phyloP scores from a whole-genome alignment of 2,797 vertebrate species.

The Tachyglossus aculeatus region DNA sequence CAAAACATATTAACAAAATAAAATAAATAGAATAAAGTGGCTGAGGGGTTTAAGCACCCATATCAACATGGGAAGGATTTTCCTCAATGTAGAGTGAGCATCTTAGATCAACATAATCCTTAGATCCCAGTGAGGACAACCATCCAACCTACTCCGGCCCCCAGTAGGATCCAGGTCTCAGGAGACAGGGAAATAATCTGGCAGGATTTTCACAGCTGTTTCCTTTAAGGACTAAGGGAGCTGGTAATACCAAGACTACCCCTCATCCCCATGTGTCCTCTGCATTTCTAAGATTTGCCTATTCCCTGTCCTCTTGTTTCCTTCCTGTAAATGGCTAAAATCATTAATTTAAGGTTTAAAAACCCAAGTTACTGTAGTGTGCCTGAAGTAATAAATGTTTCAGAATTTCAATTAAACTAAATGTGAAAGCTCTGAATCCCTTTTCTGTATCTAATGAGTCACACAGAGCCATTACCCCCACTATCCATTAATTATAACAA shows the following conservation, averaged over 20 bases:
- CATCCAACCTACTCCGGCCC: too few relatives aligned
- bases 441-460: conserved; percentile 67
- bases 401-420: conserved; percentile 75
- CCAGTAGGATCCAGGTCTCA: too few relatives aligned
- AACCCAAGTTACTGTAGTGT: conserved; percentile 61
- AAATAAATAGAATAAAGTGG: too few relatives aligned
- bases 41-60: too few relatives aligned
- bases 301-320: conserved; percentile 37
- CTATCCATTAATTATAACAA: conserved; percentile 72
- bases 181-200: conserved; percentile 3
- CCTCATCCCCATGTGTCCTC: background rate
- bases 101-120: too few relatives aligned
- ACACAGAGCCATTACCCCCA: conserved; percentile 64
- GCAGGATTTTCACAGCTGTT: background rate
- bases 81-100: too few relatives aligned
- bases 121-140: too few relatives aligned
- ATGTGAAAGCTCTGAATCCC: conserved; percentile 64
- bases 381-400: conserved; percentile 76
- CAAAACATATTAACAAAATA: too few relatives aligned
- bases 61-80: too few relatives aligned
- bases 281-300: background rate
- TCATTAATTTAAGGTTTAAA: conserved; percentile 70
- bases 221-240: background rate
- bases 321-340: conserved; percentile 65
- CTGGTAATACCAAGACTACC: background rate